Percentiles rank a stretch among this genome's conserved stretches.
Conservation (phyloP, 2,113 vertebrate genomes). For the Sceloporus tristichus region DNA sequence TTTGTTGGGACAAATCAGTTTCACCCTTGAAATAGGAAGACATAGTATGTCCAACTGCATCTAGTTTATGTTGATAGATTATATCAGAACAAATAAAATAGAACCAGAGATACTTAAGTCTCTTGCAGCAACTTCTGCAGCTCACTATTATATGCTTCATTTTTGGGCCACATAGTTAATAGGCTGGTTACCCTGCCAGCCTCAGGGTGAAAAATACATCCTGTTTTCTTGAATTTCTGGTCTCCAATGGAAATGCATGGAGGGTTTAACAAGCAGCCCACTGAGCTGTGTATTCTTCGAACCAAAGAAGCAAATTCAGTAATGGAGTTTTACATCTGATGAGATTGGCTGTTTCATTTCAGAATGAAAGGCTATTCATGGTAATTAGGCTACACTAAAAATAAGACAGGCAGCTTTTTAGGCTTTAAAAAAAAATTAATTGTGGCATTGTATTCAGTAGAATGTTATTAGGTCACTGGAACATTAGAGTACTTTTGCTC, state of each 20-base stretch:
- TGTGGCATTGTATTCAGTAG: background rate
- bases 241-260: background rate
- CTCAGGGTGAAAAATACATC: background rate
- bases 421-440: background rate
- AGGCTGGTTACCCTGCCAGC: background rate
- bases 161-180: background rate
- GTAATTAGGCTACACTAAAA: constrained; percentile 39
- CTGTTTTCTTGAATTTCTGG: constrained; percentile 30
- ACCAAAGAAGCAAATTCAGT: constrained; percentile 21
- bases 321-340: constrained; percentile 34
- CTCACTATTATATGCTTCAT: background rate
- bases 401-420: background rate
- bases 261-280: constrained; percentile 1
- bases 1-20: background rate
- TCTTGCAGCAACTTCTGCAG: background rate
- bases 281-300: background rate
- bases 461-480: background rate
- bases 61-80: background rate
- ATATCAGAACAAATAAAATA: background rate
- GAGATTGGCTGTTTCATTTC: background rate
- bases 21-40: background rate
- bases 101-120: background rate
- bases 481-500: background rate
- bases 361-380: constrained; percentile 29
- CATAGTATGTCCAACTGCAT: too few species aligned